Base-by-base conservation (phyloP, 2,888 invertebrate genomes). In the Cheilosia vulpina region DNA sequence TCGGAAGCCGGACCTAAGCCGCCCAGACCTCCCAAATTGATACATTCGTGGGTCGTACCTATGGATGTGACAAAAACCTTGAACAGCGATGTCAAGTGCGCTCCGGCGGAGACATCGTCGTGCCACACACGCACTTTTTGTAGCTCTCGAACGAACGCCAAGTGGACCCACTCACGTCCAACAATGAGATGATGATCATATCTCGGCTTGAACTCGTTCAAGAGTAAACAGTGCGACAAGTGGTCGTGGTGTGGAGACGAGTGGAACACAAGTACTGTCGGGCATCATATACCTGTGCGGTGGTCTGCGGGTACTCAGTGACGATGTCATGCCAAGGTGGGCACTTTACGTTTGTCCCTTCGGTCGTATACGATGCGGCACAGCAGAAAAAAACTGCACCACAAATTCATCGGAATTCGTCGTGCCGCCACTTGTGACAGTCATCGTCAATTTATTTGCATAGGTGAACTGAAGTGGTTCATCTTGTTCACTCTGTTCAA, bases 161-260 rank as follows among this genome's bases (percentile, higher is more conserved):
- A 79, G 79, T 72, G 72, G 79, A 72, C 66, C 81, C 85, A 85
- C 85, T 85, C 81, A 77, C 57, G 17, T 41, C 62, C 66, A 81
- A 85, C 85, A 85, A 85, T 85, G 81, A 72, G 85, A 81, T 71
- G 72, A 85, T 80, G 85, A 85, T 81, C 85, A 85, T 85, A 80
- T 80, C 77, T 66, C 77, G 71, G 76, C 81, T 85, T 81, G 68
- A 81, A 77, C 77, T 77, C 43, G 71, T 71, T 84, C 53, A 80
- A 80, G 84, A 84, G 80, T 81, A 81, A 85, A 81, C 81, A 85
- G 81, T 68, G 81, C 85, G 81, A 85, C 85, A 85, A 85, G 85
- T 85, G 81, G 76, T 69, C 79, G 63, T 63, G 55, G 45, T 21
- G 62, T 47, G 47, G 17, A 17, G 47, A 47, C n/a, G 45, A 45